These are phyloP conservation scores for Oxyruncus cristatus DNA, from an alignment of 2,113 vertebrate genomes.

Conservation along the genomic window DNA sequence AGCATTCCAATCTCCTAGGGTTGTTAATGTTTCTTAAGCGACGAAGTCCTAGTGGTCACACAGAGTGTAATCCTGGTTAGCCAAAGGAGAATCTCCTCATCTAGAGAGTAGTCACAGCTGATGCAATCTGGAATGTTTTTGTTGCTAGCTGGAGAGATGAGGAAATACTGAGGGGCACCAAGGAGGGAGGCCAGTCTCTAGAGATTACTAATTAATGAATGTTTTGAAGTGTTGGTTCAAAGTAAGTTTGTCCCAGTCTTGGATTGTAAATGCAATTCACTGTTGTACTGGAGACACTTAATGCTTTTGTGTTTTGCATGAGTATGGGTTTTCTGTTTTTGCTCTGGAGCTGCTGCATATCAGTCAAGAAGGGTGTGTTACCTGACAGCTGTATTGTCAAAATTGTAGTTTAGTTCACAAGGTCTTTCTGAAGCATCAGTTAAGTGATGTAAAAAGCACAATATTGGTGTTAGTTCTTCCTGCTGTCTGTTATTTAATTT, in stretches of 20 bases:
- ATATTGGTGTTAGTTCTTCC: background rate
- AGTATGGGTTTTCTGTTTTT: background rate
- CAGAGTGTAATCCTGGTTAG: background rate
- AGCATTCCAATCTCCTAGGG: background rate
- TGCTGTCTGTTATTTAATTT: background rate
- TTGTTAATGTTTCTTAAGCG: background rate
- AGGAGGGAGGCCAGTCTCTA: background rate
- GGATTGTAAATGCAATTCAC: background rate
- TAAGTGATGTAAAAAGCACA: background rate
- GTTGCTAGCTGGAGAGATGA: background rate
- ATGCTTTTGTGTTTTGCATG: background rate
- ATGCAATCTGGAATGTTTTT: constrained; percentile 38
- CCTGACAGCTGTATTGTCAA: background rate
- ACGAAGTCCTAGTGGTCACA: background rate
- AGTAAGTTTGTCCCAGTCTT: background rate
- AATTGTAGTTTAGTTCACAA: background rate
- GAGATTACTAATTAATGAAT: constrained; percentile 35
- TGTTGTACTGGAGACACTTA: background rate
- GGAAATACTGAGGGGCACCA: constrained; percentile 37
- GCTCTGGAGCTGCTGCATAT: background rate
- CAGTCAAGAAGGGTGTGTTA: background rate
- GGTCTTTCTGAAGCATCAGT: background rate
- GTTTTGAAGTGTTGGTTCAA: background rate
- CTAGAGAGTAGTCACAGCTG: constrained; percentile 35
- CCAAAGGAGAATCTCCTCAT: background rate